Percentiles rank a stretch among this genome's conserved stretches.
phyloP scores from a whole-genome alignment of 2,113 vertebrate genomes.

The Nicator chloris region DNA sequence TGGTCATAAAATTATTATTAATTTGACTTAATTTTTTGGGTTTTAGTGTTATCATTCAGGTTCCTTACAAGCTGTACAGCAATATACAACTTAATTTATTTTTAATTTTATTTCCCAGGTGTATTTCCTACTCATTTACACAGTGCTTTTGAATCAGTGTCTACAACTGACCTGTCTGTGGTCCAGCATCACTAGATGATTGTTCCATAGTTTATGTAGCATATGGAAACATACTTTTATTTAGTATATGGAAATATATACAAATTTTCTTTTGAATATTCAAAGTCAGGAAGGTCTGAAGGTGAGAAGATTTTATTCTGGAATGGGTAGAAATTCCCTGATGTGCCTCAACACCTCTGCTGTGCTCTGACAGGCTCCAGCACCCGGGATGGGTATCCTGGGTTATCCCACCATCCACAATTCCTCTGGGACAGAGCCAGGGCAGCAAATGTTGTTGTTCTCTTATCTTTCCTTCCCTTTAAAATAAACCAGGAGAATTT shows the following conservation, averaged over 20 bases:
- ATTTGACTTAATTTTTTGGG: neutral
- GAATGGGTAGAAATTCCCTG: neutral
- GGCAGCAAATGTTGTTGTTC: neutral
- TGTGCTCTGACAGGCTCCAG: neutral
- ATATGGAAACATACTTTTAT: neutral
- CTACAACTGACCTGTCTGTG: neutral
- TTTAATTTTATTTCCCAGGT: neutral
- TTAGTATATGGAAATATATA: neutral
- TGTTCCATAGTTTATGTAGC: neutral
- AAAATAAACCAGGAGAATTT: neutral
- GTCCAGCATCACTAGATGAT: neutral
- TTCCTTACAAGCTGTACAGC: neutral
- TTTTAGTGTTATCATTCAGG: neutral
- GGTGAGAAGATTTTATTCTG: neutral
- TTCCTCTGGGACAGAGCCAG: fast-evolving
- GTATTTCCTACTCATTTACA: neutral
- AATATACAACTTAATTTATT: neutral
- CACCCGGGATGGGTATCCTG: neutral
- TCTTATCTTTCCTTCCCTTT: neutral
- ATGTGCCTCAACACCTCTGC: neutral
- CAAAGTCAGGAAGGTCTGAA: neutral
- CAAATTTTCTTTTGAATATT: neutral
- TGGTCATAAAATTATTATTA: neutral
- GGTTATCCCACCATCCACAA: neutral
- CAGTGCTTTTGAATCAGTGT: neutral